Percentiles rank a stretch among this genome's conserved stretches.
These are phyloP conservation scores for Drosophila anomalata DNA, from an alignment of 2,888 invertebrate genomes.

Conservation along the genomic window DNA sequence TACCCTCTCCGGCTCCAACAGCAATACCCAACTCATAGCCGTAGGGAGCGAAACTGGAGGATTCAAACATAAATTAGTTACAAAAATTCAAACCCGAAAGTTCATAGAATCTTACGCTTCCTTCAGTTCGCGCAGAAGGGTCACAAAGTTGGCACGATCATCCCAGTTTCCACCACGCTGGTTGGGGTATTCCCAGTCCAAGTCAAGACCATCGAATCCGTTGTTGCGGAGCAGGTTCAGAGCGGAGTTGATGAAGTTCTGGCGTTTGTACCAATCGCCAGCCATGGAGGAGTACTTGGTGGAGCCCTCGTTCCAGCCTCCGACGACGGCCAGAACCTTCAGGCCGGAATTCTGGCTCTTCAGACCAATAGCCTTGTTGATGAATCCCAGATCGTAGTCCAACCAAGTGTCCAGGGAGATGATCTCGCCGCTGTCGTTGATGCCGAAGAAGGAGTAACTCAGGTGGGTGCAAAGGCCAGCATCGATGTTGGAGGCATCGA, in stretches of 20 bases:
- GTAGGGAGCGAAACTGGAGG: conserved; percentile 56
- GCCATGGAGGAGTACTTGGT: conserved; percentile 93
- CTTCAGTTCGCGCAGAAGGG: conserved; percentile 57
- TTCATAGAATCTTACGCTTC: conserved; percentile 71
- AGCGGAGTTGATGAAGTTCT: conserved; percentile 89
- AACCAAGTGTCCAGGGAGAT: conserved; percentile 61
- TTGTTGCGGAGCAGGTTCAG: conserved; percentile 90
- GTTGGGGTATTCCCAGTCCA: conserved; percentile 97
- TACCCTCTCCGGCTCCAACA: conserved; percentile 68
- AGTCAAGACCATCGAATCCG: conserved; percentile 94
- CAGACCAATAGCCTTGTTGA: conserved; percentile 58
- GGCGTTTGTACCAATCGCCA: conserved; percentile 88
- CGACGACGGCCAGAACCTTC: conserved; percentile 93
- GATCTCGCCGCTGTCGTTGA: conserved; percentile 58
- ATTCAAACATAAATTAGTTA: neutral
- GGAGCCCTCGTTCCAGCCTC: conserved; percentile 97
- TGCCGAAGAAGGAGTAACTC: conserved; percentile 74
- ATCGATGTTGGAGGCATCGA: conserved; percentile 63
- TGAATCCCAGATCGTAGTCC: conserved; percentile 66
- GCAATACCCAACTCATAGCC: conserved; percentile 88
- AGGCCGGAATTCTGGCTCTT: conserved; percentile 56
- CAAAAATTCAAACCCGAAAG: neutral
- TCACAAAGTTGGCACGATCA: conserved; percentile 90
- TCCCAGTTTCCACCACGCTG: conserved; percentile 82
- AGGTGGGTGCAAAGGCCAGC: conserved; percentile 71